Conservation (phyloP, 2,888 invertebrate genomes). For the Ariolimax columbianus region DNA sequence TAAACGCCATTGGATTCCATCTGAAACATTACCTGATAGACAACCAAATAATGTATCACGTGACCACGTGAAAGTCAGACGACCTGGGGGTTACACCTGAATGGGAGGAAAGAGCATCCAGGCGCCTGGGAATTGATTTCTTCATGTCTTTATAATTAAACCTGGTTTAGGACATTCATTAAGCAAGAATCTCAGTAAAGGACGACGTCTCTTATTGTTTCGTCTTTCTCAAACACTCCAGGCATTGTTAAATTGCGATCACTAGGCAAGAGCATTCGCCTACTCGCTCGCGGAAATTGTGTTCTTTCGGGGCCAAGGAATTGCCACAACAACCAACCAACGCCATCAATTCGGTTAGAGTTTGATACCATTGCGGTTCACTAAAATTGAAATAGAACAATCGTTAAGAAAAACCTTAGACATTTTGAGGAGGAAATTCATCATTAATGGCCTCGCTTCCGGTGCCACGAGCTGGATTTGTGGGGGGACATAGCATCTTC, state of each 20-base stretch:
- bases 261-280: not conserved
- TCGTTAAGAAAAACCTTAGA: not conserved
- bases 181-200: not conserved
- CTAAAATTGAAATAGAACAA: slow-evolving; percentile 1
- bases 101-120: not conserved
- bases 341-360: not conserved
- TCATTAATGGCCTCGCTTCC: slow-evolving; percentile 28
- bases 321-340: not conserved
- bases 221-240: not conserved
- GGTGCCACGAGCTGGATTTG: slow-evolving; percentile 11
- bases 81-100: not conserved
- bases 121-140: not conserved
- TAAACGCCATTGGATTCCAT: no score
- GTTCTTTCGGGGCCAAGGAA: not conserved
- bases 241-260: not conserved
- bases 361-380: not conserved
- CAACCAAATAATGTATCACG: not conserved
- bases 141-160: not conserved
- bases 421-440: not conserved
- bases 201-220: not conserved
- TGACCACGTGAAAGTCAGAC: not conserved
- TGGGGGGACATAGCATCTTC: slow-evolving; percentile 18
- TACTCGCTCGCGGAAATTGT: not conserved
- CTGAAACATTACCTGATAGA: no score
- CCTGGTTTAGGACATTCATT: not conserved